A percentile compares a stretch with the other conserved stretches of the same genome.
These are phyloP conservation scores for Guaruba guarouba DNA, from an alignment of 2,113 vertebrate species.

Conservation along the genomic window DNA sequence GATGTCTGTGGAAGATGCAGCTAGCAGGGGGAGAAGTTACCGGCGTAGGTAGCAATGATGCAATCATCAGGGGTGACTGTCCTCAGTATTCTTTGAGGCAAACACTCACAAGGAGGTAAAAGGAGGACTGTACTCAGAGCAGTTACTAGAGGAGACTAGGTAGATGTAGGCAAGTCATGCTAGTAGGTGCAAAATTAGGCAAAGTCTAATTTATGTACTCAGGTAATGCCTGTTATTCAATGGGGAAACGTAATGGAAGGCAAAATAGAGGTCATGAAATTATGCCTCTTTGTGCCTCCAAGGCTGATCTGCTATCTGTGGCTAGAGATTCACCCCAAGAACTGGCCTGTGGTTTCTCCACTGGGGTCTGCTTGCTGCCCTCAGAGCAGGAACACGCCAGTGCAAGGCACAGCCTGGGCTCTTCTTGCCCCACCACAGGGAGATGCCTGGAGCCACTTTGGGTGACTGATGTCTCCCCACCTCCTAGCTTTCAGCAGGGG, in stretches of 20 bases:
- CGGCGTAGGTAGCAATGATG: neutral
- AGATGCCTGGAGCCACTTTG: neutral
- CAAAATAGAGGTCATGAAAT: neutral
- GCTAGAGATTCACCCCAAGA: neutral
- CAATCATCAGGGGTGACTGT: neutral
- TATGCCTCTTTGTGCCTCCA: neutral
- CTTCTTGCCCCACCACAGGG: neutral
- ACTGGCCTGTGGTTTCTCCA: neutral
- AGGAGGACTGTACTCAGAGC: neutral
- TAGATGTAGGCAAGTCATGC: neutral
- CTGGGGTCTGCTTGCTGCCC: neutral
- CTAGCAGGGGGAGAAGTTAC: neutral
- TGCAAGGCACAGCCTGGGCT: neutral
- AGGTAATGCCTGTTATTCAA: neutral
- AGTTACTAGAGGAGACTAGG: neutral
- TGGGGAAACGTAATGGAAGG: neutral
- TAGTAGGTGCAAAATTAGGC: neutral
- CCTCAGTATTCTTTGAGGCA: neutral
- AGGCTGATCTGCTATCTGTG: neutral
- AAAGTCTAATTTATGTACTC: neutral
- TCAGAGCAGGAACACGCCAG: neutral
- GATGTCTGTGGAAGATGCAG: neutral
- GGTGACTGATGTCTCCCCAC: neutral
- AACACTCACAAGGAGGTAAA: neutral
- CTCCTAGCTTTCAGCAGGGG: neutral